phyloP scores from a whole-genome alignment of 2,888 invertebrate species.

The Folsomia manolachei region DNA sequence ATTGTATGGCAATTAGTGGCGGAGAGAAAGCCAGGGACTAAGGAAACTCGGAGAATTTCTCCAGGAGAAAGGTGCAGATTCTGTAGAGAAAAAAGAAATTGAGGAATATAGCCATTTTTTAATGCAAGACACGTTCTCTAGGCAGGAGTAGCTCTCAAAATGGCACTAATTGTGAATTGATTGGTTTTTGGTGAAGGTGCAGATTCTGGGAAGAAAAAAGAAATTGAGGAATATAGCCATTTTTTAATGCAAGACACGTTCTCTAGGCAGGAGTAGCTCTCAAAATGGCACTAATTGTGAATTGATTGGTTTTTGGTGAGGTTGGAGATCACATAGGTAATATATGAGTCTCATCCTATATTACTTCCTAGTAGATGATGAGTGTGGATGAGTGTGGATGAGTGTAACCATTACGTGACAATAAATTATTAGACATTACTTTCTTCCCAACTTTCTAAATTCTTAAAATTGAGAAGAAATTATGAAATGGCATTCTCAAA shows the following conservation, averaged over 20 bases:
- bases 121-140: constrained; percentile 3
- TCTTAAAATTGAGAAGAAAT: too few species aligned
- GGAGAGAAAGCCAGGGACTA: constrained; percentile 6
- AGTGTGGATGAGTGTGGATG: too few species aligned
- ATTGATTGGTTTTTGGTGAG: constrained; percentile 7
- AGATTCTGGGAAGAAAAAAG: not conserved
- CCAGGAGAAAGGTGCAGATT: too few species aligned
- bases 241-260: constrained; percentile 9
- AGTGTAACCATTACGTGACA: too few species aligned
- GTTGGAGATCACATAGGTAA: not conserved
- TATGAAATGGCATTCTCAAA: too few species aligned
- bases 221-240: too few species aligned
- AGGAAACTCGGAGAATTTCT: too few species aligned
- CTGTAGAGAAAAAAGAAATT: not conserved
- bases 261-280: not conserved
- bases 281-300: constrained; percentile 14
- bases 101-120: too few species aligned
- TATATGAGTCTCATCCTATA: too few species aligned
- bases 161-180: constrained; percentile 15
- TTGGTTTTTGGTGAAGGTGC: constrained; percentile 2
- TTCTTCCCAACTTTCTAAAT: too few species aligned
- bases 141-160: not conserved
- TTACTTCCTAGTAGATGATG: too few species aligned
- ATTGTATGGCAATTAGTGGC: constrained; percentile 15
- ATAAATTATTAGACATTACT: too few species aligned